Base-by-base conservation (phyloP, 2,113 vertebrate species). In the Pholis gunnellus region DNA sequence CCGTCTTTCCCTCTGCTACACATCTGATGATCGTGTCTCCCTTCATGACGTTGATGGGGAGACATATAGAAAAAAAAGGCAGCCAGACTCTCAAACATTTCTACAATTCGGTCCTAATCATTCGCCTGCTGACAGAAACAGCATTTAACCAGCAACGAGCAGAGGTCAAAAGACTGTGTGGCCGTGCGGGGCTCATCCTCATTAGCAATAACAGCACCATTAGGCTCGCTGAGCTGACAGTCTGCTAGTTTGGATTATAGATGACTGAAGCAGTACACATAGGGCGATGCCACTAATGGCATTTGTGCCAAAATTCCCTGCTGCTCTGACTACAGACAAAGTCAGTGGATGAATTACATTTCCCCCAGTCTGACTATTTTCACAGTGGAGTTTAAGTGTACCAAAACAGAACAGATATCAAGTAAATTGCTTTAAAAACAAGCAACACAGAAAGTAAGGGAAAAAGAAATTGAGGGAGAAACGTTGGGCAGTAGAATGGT, bases 81-180 rank as follows among this genome's bases (percentile, higher is more conserved):
- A 52, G 20, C 17, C 4, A 57, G 48, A 74, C 50, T 48, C 22
- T 29, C 20, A 52, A 38, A 50, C 10, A 44, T 29, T 68, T 18
- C 27, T 15, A 48, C 18, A 76, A 40, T 25, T 85, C n/a, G 9
- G 50, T 65, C 56, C 78, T 81, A 77, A 88, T 88, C 40, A 61
- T 67, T 79, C 71, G 38, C 74, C 88, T 84, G 78, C 68, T 80
- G 69, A 69, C 73, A 75, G 77, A 84, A 79, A 65, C 59, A 42
- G 56, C 57, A 73, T 86, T 76, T 81, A 83, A 80, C 71, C 72
- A 77, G 76, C 76, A 63, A 57, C 1, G 22, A 85, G 57, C 56
- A 71, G 44, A 82, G 83, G 88, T 88, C 88, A 91, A 56, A 75
- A 54, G 72, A 75, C 17, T 44, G 50, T 63, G 78, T 57, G 64